Evolutionary conservation across 2,888 invertebrate genomes (phyloP).

Genomic region (Alsophila aescularia): DNA sequence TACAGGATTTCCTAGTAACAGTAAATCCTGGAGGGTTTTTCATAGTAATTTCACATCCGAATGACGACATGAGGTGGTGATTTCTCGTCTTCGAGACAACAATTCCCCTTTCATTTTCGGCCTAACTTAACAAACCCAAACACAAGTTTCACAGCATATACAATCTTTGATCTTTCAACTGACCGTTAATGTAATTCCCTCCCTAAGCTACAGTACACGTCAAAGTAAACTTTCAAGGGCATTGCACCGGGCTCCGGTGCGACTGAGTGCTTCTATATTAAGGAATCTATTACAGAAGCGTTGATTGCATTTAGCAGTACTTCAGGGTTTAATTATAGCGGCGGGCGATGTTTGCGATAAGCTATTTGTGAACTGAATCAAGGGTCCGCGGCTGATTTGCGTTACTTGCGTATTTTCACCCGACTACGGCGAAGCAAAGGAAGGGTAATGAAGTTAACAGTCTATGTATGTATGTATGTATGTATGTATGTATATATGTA

Average conservation of each 20-base stretch:
- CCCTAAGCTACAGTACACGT: background rate
- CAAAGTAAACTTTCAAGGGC: constrained; percentile 27
- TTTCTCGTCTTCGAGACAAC: too few species aligned
- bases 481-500: too few species aligned
- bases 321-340: constrained; percentile 22
- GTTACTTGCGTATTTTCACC: too few species aligned
- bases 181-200: constrained; percentile 1
- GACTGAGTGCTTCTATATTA: constrained; percentile 20
- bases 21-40: too few species aligned
- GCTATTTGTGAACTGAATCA: background rate
- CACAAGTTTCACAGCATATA: constrained; percentile 13
- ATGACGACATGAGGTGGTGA: too few species aligned
- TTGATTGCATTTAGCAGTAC: constrained; percentile 20
- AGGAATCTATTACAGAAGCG: constrained; percentile 17
- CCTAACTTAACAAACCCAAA: background rate
- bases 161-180: constrained; percentile 18
- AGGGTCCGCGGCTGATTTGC: background rate
- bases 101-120: constrained; percentile 1
- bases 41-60: too few species aligned
- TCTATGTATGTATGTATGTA: too few species aligned
- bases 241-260: constrained; percentile 22
- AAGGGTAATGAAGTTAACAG: too few species aligned
- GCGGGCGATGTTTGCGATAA: constrained; percentile 1
- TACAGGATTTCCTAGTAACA: too few species aligned
- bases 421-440: too few species aligned